Percentiles rank a stretch among this genome's conserved stretches.
phyloP scores from a whole-genome alignment of 2,113 vertebrate species.

The Scytalopus superciliaris region DNA sequence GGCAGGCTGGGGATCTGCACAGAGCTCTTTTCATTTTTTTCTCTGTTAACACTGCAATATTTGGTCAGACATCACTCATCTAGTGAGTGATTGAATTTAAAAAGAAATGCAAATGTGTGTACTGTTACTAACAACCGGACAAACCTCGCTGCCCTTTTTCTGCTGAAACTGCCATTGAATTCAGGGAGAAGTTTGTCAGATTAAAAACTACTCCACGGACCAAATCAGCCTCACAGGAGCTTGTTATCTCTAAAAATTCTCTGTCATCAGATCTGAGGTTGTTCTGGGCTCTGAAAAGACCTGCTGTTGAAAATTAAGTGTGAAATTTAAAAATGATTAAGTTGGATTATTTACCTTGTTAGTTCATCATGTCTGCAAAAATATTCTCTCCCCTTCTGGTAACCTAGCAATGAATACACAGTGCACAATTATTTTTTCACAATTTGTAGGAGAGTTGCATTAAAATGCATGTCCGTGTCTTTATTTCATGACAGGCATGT shows the following conservation, averaged over 20 bases:
- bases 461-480: slow-evolving; percentile 53
- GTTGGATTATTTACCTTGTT: slow-evolving; percentile 57
- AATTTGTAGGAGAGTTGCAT: slow-evolving; percentile 51
- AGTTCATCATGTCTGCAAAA: slow-evolving; percentile 53
- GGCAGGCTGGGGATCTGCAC: background rate
- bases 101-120: slow-evolving; percentile 3
- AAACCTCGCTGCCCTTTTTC: background rate
- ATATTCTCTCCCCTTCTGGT: slow-evolving; percentile 31
- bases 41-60: background rate
- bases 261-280: background rate
- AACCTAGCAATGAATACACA: slow-evolving; percentile 38
- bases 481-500: slow-evolving; percentile 46
- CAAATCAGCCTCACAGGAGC: background rate
- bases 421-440: slow-evolving; percentile 54
- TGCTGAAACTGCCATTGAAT: background rate
- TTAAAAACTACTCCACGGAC: background rate
- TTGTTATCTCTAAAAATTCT: background rate
- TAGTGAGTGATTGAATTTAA: background rate
- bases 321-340: slow-evolving; percentile 55
- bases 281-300: background rate
- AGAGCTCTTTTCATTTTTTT: background rate
- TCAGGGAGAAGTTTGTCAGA: background rate
- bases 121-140: background rate
- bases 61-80: background rate
- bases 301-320: slow-evolving; percentile 32